Conservation (phyloP, 2,888 invertebrate species). For the Zhuqinia jingwanae region DNA sequence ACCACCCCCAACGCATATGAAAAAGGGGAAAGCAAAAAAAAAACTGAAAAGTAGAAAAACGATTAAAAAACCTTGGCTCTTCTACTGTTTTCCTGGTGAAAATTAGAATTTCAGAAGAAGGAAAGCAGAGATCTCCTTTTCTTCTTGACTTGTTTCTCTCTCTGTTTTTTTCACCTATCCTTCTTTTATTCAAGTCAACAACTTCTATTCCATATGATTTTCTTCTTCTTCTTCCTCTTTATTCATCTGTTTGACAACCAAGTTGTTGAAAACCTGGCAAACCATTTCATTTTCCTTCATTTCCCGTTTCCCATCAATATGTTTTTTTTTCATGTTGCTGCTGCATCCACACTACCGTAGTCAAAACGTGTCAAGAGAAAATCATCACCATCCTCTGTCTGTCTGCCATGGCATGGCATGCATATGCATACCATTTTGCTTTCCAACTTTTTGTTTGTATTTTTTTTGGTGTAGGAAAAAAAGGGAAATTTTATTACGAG, state of each 20-base stretch:
- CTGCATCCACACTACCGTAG: no score
- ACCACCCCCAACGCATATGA: background rate
- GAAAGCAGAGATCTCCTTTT: background rate
- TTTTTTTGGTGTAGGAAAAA: background rate
- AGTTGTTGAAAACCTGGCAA: background rate
- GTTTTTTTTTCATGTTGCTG: no score
- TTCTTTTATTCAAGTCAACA: no score
- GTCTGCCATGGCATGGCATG: no score
- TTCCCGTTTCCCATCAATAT: slow-evolving; percentile 11
- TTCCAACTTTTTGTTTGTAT: background rate
- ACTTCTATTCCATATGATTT: no score
- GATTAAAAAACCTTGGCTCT: slow-evolving; percentile 45
- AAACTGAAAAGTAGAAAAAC: slow-evolving; percentile 30
- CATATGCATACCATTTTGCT: no score
- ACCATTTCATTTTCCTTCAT: slow-evolving; percentile 6
- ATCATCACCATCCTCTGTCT: background rate
- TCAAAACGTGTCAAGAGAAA: no score
- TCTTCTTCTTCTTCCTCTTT: no score
- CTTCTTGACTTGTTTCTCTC: background rate
- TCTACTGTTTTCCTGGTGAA: background rate
- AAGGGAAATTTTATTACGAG: no score
- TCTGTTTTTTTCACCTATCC: background rate
- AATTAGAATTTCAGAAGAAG: slow-evolving; percentile 8
- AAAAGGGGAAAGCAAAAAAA: slow-evolving; percentile 6
- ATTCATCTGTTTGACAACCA: background rate